phyloP scores from a whole-genome alignment of 2,113 vertebrate species.

The Hemibagrus wyckioides region DNA sequence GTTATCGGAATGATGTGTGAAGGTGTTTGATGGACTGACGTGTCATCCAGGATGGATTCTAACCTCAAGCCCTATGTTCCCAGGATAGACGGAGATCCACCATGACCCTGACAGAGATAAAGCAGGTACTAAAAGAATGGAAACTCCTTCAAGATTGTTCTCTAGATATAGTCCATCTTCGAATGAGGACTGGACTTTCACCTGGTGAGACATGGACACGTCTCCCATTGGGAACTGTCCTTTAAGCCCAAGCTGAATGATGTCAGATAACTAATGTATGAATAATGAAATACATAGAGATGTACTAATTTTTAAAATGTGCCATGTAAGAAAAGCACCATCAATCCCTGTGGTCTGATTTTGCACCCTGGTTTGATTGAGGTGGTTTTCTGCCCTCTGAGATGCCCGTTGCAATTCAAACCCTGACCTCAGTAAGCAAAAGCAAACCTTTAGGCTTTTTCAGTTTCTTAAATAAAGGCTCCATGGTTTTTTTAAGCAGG shows the following conservation, averaged over 20 bases:
- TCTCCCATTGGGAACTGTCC: neutral
- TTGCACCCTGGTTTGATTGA: neutral
- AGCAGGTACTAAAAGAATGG: neutral
- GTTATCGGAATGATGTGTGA: neutral
- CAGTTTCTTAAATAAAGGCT: neutral
- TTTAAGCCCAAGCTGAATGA: neutral
- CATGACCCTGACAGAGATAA: constrained; percentile 1
- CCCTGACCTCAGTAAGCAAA: neutral
- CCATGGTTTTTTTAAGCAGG: neutral
- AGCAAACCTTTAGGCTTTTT: neutral
- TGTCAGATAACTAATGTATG: neutral
- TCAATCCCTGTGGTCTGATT: neutral
- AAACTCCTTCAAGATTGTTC: neutral
- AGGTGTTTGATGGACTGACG: neutral
- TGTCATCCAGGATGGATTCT: neutral
- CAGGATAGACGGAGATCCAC: neutral
- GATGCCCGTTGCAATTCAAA: neutral
- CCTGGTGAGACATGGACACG: neutral
- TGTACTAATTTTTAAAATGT: neutral
- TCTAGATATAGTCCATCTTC: neutral
- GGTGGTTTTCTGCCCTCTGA: neutral
- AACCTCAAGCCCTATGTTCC: neutral
- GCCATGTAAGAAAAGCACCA: neutral
- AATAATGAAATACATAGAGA: neutral
- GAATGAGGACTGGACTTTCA: neutral